These are phyloP conservation scores for Zapornia atra DNA, from an alignment of 2,113 vertebrate species.

Conservation along the genomic window DNA sequence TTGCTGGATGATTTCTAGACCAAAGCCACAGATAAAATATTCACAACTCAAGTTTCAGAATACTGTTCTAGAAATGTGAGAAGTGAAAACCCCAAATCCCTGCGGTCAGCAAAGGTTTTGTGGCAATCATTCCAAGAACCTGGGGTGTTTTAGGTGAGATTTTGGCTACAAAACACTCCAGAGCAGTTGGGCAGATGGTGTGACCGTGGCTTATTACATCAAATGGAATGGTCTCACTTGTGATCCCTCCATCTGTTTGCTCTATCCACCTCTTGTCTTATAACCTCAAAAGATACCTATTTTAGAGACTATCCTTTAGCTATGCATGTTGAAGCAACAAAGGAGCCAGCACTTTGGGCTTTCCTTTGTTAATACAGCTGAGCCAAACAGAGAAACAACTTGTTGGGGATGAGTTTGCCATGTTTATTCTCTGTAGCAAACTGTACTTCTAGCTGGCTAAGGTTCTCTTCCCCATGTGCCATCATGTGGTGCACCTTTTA, in stretches of 20 bases:
- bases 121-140: not conserved
- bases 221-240: not conserved
- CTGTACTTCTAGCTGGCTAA: slow-evolving; percentile 36
- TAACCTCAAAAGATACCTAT: not conserved
- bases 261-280: not conserved
- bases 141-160: not conserved
- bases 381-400: slow-evolving; percentile 37
- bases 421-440: slow-evolving; percentile 3
- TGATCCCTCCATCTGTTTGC: slow-evolving; percentile 4
- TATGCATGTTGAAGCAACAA: not conserved
- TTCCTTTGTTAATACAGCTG: not conserved
- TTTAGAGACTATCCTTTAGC: not conserved
- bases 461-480: not conserved
- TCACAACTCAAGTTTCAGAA: not conserved
- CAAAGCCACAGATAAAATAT: not conserved
- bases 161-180: not conserved
- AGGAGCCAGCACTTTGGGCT: not conserved
- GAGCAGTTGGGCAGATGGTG: not conserved
- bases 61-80: not conserved
- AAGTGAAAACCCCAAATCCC: not conserved
- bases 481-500: not conserved
- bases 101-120: not conserved
- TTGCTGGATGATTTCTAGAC: slow-evolving; percentile 51
- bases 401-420: not conserved
- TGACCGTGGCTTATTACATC: not conserved